Conservation (phyloP, 2,113 vertebrate genomes). For the Colaptes auratus region DNA sequence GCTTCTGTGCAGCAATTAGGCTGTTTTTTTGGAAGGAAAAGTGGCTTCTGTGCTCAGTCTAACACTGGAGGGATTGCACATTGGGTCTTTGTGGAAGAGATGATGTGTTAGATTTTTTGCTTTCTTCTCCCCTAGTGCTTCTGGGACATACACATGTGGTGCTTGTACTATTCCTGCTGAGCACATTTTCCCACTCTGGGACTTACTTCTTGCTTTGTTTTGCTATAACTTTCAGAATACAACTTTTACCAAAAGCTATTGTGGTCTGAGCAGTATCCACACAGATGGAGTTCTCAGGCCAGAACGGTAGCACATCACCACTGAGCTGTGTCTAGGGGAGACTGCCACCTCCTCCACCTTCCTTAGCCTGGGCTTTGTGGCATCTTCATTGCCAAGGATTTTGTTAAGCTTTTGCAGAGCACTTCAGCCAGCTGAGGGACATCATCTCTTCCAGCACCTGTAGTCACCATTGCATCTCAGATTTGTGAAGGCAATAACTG, state of each 20-base stretch:
- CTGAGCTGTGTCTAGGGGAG: not conserved
- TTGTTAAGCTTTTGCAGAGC: not conserved
- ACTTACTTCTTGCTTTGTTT: not conserved
- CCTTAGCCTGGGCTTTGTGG: not conserved
- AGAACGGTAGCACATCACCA: not conserved
- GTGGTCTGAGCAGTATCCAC: not conserved
- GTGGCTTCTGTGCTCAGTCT: not conserved
- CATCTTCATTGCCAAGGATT: not conserved
- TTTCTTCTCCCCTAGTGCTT: not conserved
- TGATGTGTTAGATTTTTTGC: not conserved
- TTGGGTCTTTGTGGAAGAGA: slow-evolving; percentile 14
- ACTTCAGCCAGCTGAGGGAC: not conserved
- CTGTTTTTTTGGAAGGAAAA: slow-evolving; percentile 22
- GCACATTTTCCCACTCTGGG: slow-evolving; percentile 17
- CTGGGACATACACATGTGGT: not conserved
- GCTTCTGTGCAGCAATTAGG: not conserved
- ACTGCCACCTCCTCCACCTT: not conserved
- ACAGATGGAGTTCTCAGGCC: not conserved
- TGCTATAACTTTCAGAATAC: not conserved
- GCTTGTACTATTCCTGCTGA: slow-evolving; percentile 1
- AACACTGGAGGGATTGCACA: not conserved
- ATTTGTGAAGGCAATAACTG: not conserved
- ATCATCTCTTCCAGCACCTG: not conserved
- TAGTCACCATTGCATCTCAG: not conserved
- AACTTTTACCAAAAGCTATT: not conserved